phyloP scores from a whole-genome alignment of 2,113 vertebrate species.

The Channa maculata region DNA sequence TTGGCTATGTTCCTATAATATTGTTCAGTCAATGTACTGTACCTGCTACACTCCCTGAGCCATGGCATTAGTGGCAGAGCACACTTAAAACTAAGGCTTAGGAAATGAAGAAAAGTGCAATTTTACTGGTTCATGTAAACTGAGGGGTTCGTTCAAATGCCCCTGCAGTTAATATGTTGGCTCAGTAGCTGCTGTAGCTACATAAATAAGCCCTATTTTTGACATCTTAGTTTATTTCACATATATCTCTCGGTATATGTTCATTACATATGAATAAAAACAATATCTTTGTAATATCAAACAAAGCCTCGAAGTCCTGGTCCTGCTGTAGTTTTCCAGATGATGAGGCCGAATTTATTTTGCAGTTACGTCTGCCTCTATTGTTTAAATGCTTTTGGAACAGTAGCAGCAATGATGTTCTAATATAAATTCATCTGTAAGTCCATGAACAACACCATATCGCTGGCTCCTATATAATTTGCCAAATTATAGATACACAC shows the following conservation, averaged over 20 bases:
- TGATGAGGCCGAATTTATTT: constrained; percentile 37
- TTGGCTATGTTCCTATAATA: constrained; percentile 21
- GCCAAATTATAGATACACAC: too few species aligned
- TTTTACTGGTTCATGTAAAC: constrained; percentile 56
- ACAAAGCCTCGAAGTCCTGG: constrained; percentile 6
- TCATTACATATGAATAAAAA: constrained; percentile 50
- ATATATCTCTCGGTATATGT: background rate
- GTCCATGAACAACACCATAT: background rate
- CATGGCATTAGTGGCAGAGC: constrained; percentile 39
- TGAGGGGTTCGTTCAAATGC: constrained; percentile 46
- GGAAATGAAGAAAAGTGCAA: constrained; percentile 47
- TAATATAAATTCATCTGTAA: constrained; percentile 13
- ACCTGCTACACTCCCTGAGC: constrained; percentile 14
- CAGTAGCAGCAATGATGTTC: constrained; percentile 3
- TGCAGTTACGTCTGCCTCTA: constrained; percentile 25
- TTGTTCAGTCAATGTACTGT: constrained; percentile 10
- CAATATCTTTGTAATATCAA: constrained; percentile 35
- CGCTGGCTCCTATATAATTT: background rate
- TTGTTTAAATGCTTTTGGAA: constrained; percentile 16
- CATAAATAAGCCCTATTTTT: constrained; percentile 38
- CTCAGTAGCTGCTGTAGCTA: constrained; percentile 16
- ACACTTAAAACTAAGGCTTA: constrained; percentile 51
- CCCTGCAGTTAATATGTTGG: constrained; percentile 52
- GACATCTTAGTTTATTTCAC: background rate
- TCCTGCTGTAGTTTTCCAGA: constrained; percentile 31